Evolutionary conservation across 2,888 invertebrate genomes (phyloP).

Genomic region (Fragum sueziense): DNA sequence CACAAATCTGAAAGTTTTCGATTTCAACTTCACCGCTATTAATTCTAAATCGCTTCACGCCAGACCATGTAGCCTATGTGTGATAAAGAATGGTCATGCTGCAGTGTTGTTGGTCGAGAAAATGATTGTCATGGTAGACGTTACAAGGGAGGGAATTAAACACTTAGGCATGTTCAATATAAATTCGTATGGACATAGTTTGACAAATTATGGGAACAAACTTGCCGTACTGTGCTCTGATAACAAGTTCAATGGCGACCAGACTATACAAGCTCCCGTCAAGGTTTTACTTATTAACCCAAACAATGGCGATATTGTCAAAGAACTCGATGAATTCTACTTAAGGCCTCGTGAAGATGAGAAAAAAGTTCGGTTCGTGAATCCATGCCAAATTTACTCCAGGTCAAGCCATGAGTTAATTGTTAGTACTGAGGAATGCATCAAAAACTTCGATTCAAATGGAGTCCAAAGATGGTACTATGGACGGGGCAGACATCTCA

Average conservation of each 20-base stretch:
- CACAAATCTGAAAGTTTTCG: not conserved
- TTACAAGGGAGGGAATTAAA: not conserved
- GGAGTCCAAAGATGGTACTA: conserved; percentile 3
- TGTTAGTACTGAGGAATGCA: not conserved
- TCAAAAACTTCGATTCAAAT: not conserved
- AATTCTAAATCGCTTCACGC: not conserved
- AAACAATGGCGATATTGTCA: not conserved
- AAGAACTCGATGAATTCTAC: not conserved
- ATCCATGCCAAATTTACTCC: conserved; percentile 12
- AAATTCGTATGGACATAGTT: not conserved
- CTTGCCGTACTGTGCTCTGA: not conserved
- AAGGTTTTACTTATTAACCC: not conserved
- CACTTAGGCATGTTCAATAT: not conserved
- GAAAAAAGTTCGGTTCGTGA: not conserved
- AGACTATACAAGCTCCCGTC: not conserved
- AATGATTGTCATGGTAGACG: not conserved
- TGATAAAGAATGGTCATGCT: not conserved
- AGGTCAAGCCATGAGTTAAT: not conserved
- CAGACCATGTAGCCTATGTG: not conserved
- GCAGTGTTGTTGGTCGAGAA: conserved; percentile 12
- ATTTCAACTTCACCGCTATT: not conserved
- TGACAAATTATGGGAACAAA: not conserved
- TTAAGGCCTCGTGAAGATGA: not conserved
- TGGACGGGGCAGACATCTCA: not conserved
- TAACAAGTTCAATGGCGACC: not conserved